Percentiles rank a stretch among this genome's conserved stretches.
Conservation (phyloP, 2,888 invertebrate genomes). For the Asteroscopus sphinx region DNA sequence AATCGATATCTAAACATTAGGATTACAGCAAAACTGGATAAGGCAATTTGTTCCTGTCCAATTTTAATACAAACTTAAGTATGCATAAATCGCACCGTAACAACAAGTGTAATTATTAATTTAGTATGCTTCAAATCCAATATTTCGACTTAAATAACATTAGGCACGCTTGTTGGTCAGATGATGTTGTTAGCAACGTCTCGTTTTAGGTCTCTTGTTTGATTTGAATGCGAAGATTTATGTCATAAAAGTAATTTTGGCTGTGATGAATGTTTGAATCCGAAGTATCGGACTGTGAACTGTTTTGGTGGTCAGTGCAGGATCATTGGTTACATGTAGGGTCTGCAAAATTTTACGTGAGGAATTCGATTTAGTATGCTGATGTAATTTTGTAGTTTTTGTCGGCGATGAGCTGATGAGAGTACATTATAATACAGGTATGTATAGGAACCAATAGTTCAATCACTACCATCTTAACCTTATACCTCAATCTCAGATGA, state of each 20-base stretch:
- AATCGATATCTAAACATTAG: slow-evolving; percentile 50
- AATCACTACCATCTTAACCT: slow-evolving; percentile 32
- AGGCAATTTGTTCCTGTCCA: slow-evolving; percentile 51
- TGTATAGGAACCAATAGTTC: neutral
- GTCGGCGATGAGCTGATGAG: too few relatives aligned
- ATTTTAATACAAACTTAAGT: slow-evolving; percentile 52
- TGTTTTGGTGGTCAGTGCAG: slow-evolving; percentile 36
- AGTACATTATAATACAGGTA: too few relatives aligned
- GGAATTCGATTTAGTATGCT: slow-evolving; percentile 1
- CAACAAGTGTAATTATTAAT: slow-evolving; percentile 82
- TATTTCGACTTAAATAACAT: slow-evolving; percentile 79
- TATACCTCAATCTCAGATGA: slow-evolving; percentile 46
- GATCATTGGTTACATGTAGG: too few relatives aligned
- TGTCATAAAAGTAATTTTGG: slow-evolving; percentile 67
- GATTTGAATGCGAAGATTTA: slow-evolving; percentile 77
- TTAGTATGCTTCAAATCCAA: slow-evolving; percentile 85
- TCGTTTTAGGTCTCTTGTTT: slow-evolving; percentile 77
- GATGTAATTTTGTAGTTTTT: neutral
- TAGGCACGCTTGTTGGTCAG: slow-evolving; percentile 80
- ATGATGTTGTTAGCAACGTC: slow-evolving; percentile 83
- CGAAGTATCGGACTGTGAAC: slow-evolving; percentile 42
- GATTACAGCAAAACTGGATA: slow-evolving; percentile 31
- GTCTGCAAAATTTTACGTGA: neutral
- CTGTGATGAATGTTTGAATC: slow-evolving; percentile 62
- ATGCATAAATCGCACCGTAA: slow-evolving; percentile 66